A percentile compares a stretch with the other conserved stretches of the same genome.
These are phyloP conservation scores for Priocnemis perturbator DNA, from an alignment of 2,888 invertebrate species.

Conservation along the genomic window DNA sequence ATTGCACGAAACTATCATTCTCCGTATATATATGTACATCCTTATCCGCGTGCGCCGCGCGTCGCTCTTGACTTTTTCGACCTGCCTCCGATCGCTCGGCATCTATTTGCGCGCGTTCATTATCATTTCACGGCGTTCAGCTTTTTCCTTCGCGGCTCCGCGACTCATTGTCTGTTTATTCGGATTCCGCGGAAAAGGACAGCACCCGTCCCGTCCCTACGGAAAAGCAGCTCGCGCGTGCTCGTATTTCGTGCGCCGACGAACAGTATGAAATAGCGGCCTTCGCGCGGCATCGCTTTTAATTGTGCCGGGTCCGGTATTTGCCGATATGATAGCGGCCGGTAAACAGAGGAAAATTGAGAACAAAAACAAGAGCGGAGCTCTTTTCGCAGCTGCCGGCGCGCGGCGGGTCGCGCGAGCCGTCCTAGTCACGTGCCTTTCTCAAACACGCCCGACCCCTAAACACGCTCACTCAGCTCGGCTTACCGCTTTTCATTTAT, in stretches of 20 bases:
- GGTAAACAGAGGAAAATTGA: constrained; percentile 42
- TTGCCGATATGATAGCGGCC: constrained; percentile 57
- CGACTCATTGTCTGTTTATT: too few species aligned
- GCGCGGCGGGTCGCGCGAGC: constrained; percentile 41
- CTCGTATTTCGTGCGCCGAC: constrained; percentile 49
- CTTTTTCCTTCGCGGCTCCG: too few species aligned
- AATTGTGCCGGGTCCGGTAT: constrained; percentile 51
- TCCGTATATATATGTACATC: too few species aligned
- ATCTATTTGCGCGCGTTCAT: too few species aligned
- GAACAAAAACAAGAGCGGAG: constrained; percentile 31
- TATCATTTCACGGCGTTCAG: too few species aligned
- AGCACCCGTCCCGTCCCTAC: too few species aligned
- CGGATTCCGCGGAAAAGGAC: too few species aligned
- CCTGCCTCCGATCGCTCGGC: too few species aligned
- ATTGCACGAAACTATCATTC: too few species aligned
- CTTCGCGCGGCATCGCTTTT: constrained; percentile 58
- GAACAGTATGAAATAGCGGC: constrained; percentile 50
- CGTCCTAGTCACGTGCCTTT: constrained; percentile 61
- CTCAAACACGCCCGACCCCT: constrained; percentile 59
- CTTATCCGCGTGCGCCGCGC: too few species aligned
- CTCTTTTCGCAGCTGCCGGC: constrained; percentile 61
- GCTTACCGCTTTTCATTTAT: constrained; percentile 66
- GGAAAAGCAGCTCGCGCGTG: too few species aligned
- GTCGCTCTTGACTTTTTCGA: too few species aligned
- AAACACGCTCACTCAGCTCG: constrained; percentile 53